Evolutionary conservation across 2,113 vertebrate species (phyloP).

Genomic region (Sturnira hondurensis): DNA sequence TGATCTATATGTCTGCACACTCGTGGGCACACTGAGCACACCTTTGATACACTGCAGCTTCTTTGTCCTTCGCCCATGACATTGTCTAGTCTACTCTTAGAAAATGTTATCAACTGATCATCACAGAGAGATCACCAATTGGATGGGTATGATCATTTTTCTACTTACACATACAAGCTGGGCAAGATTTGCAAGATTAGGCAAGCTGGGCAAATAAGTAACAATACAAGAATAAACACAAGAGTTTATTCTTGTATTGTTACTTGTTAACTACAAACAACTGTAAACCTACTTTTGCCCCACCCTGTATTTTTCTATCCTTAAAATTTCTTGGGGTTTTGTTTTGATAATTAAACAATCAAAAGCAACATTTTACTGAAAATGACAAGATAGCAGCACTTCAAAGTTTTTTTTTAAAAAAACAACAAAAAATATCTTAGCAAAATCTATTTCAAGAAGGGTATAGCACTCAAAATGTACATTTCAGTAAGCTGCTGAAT

Average conservation of each 20-base stretch:
- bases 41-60: neutral
- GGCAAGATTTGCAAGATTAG: no score
- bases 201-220: no score
- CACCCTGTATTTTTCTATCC: neutral
- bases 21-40: neutral
- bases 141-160: neutral
- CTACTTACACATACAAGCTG: neutral
- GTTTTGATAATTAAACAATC: neutral
- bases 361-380: neutral
- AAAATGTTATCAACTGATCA: neutral
- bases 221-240: no score
- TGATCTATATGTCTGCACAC: neutral
- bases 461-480: neutral
- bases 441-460: neutral
- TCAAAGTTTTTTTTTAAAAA: neutral
- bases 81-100: neutral
- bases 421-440: neutral
- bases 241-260: neutral
- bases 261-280: neutral
- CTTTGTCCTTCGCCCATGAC: neutral
- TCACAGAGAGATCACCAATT: neutral
- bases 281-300: neutral
- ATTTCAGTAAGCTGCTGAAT: neutral
- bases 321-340: neutral
- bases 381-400: neutral